Base-by-base conservation (phyloP, 1,140 invertebrate genomes). In the Dermatophagoides farinae region DNA sequence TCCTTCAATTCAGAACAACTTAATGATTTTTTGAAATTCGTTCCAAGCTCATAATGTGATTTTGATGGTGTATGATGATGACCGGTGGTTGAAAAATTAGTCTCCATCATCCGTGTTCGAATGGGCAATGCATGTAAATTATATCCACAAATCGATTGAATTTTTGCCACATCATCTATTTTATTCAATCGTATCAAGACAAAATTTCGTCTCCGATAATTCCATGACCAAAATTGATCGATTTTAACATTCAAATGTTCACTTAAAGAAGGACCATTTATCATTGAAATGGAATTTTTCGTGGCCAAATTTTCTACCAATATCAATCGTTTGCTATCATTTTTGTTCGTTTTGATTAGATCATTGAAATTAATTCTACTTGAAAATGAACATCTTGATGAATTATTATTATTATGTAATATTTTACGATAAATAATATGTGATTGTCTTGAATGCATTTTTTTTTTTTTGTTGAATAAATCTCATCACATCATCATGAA, bases 91-190 rank as follows among this genome's bases (percentile, higher is more conserved):
- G 16, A 4, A 12, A 10, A 18, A 58, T 25, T 44, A 8, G 43
- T 38, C 20, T 58, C 39, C 4, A 58, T 46, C 57, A 58, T 58
- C 47, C 57, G 38, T 6, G n/a, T 58, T 22, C 46, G 11, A 22
- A 58, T 23, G 8, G 57, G 57, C 57, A 58, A 58, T 16, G 57
- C 57, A 58, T 58, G 39, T n/a, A 46, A 18, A 49, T 58, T 46
- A 38, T 55, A 58, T 5, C 57, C 57, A 58, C 39, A 44, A n/a
- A 1, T 41, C 9, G 57, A 14, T 10, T 16, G 10, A 23, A 58
- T 18, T 37, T 16, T 12, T 22, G 6, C 31, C 11, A 46, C 57
- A 20, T 58, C 57, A 18, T n/a, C n/a, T 4, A n/a, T 38, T 31
- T 14, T 18, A 31, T 58, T 58, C 18, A 46, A 49, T 46, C 47